These are phyloP conservation scores for Phengaris arion DNA, from an alignment of 2,888 invertebrate genomes.

Conservation along the genomic window DNA sequence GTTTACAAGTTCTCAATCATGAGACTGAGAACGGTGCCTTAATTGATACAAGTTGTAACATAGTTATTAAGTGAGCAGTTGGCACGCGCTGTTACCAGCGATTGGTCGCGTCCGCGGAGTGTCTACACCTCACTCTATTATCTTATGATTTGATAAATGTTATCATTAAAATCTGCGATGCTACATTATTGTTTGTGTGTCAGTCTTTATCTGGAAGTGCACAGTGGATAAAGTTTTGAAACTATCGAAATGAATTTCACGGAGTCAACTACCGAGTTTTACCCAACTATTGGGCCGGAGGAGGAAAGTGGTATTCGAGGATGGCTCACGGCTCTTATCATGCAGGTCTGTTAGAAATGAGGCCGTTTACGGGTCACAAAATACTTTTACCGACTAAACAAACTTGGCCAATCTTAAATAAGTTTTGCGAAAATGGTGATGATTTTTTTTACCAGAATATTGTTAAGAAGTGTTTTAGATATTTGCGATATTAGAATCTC, in stretches of 20 bases:
- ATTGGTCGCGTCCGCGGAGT: constrained; percentile 17
- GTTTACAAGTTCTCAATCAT: neutral
- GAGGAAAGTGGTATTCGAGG: constrained; percentile 52
- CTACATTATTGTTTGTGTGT: neutral
- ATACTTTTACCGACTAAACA: neutral
- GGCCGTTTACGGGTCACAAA: neutral
- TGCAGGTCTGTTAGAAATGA: constrained; percentile 57
- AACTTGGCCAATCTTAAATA: no score
- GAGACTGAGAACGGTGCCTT: constrained; percentile 7
- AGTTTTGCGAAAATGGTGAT: neutral
- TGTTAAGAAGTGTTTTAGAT: neutral
- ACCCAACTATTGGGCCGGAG: constrained; percentile 41
- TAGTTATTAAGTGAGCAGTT: constrained; percentile 20
- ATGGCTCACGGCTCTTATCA: constrained; percentile 59
- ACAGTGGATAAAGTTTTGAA: constrained; percentile 46
- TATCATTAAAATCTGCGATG: constrained; percentile 29
- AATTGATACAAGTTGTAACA: constrained; percentile 27
- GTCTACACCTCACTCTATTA: neutral
- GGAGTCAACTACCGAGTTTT: constrained; percentile 39
- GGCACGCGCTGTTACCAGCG: constrained; percentile 10
- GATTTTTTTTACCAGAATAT: neutral
- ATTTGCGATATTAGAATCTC: neutral
- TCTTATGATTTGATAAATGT: constrained; percentile 28
- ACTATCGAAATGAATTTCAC: constrained; percentile 42
- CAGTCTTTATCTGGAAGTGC: constrained; percentile 35